Base-by-base conservation (phyloP, 2,797 vertebrate species). In the Arnoldichthys spilopterus region DNA sequence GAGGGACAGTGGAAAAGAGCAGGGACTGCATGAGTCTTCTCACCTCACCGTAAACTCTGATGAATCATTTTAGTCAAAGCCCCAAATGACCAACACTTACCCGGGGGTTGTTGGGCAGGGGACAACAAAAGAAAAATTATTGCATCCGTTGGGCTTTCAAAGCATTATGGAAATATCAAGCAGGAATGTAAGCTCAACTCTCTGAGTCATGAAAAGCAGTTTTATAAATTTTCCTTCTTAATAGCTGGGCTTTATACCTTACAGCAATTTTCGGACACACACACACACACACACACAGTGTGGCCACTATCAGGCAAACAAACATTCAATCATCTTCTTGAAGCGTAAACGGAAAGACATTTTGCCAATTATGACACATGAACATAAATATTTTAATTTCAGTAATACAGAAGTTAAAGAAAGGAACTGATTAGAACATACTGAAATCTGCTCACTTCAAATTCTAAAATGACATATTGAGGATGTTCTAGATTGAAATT, bases 211-310 rank as follows among this genome's bases (percentile, higher is more conserved):
- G 87, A 88, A 88, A 86, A 84, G 34, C 16, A 77, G 81, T 88
- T 90, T 88, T 87, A 72, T 76, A 81, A 88, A 86, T 91, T 91
- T 89, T 87, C 78, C 87, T 91, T 90, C 85, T 67, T 88, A 87
- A 88, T 89, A 90, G 87, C 78, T 24, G 34, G 85, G 85, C 88
- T 83, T 54, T 1, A 34, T 76, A 83, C 86, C 81, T 82, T 76
- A 30, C 80, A 71, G 86, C 73, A 81, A 77, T 87, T 89, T 89
- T 71, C 58, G 83, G 84, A 71, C 73, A 13, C 70, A 47, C 18
- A 43, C 37, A 28, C 26, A 18, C 13, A 69, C 26, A 53, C 16
- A 18, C 28, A 28, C 56, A 43, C 68, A 70, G 73, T 85, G 83
- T 81, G 81, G 79, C 72, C 77, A 75, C 74, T 78, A 69, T 58